phyloP scores from a whole-genome alignment of 2,888 invertebrate genomes.

The Ormia ochracea region DNA sequence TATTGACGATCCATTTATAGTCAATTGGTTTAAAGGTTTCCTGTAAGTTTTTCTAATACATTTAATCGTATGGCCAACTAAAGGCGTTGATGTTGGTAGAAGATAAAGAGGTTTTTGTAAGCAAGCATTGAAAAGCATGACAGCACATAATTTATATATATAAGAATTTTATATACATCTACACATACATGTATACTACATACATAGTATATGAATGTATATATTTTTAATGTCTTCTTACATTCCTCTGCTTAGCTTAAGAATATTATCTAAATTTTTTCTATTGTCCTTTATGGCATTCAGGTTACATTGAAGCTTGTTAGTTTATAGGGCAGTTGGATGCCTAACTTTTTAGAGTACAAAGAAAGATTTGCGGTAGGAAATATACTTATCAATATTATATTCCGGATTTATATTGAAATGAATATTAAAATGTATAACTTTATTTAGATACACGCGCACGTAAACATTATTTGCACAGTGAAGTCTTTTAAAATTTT shows the following conservation, averaged over 20 bases:
- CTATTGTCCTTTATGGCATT: neutral
- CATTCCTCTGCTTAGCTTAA: neutral
- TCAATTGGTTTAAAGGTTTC: slow-evolving; percentile 60
- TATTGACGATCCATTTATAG: slow-evolving; percentile 57
- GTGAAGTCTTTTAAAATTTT: too few species aligned
- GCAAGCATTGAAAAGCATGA: slow-evolving; percentile 24
- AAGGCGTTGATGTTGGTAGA: neutral
- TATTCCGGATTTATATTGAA: too few species aligned
- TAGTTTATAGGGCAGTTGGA: neutral
- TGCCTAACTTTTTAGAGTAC: neutral
- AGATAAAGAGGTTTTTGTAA: neutral
- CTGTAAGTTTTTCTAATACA: slow-evolving; percentile 10
- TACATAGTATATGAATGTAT: neutral
- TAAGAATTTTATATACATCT: too few species aligned
- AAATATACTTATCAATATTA: too few species aligned
- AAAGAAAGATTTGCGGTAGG: neutral
- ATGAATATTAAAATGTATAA: too few species aligned
- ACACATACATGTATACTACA: too few species aligned
- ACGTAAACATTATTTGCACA: too few species aligned
- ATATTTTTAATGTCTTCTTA: neutral
- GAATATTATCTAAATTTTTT: neutral
- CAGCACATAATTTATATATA: neutral
- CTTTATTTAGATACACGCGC: too few species aligned
- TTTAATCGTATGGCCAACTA: neutral
- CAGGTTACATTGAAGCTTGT: neutral